A percentile compares a stretch with the other conserved stretches of the same genome.
Conservation (phyloP, 2,113 vertebrate genomes). For the Pseudopipra pipra region DNA sequence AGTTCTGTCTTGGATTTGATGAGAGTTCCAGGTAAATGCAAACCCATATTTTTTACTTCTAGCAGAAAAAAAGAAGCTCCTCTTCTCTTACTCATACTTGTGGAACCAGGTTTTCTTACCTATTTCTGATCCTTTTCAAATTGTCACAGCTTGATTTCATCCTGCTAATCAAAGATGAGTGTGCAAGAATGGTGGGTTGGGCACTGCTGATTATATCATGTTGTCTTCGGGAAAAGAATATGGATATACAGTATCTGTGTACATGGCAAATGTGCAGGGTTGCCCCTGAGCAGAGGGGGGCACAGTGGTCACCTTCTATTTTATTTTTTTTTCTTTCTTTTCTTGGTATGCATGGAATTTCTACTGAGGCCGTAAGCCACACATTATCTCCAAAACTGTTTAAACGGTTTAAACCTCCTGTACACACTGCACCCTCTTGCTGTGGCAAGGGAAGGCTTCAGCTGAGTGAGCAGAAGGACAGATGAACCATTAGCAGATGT, state of each 20-base stretch:
- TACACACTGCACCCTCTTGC: not conserved
- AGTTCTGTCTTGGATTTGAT: not conserved
- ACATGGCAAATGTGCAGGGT: not conserved
- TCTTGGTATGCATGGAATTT: not conserved
- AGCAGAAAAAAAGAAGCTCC: not conserved
- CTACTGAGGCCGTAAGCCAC: not conserved
- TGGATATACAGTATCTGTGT: fast-evolving
- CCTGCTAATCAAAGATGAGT: not conserved
- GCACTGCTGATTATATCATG: not conserved
- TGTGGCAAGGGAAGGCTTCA: not conserved
- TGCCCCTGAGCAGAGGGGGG: not conserved
- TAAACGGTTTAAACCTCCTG: not conserved
- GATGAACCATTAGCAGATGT: fast-evolving
- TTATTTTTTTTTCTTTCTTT: not conserved
- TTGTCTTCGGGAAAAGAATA: not conserved
- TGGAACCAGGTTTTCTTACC: not conserved
- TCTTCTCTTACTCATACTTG: not conserved
- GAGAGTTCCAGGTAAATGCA: not conserved
- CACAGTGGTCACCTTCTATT: fast-evolving
- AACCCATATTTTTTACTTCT: not conserved
- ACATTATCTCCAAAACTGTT: not conserved
- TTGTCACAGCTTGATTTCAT: not conserved
- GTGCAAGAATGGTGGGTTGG: not conserved
- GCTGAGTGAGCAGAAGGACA: not conserved
- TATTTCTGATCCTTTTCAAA: not conserved